These are phyloP conservation scores for Squalus acanthias DNA, from an alignment of 2,797 vertebrate genomes.

Conservation along the genomic window DNA sequence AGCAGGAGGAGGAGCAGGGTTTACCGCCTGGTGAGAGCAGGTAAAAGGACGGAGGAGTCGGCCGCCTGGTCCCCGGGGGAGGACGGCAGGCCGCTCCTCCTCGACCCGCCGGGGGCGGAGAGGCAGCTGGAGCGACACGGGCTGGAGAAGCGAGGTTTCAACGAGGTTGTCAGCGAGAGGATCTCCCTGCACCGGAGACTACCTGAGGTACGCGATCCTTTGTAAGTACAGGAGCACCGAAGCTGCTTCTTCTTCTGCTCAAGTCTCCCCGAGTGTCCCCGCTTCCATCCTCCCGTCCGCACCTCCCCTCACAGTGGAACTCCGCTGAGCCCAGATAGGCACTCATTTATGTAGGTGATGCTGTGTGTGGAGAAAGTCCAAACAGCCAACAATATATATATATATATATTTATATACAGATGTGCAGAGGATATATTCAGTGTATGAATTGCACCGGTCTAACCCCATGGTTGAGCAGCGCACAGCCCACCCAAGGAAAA, in stretches of 20 bases:
- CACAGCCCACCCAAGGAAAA: not conserved
- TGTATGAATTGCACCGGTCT: not conserved
- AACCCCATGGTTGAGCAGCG: not conserved
- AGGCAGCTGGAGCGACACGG: constrained; percentile 45
- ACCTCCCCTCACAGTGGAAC: not conserved
- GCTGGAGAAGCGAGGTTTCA: constrained; percentile 54
- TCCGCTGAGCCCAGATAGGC: no score
- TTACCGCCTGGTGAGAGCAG: constrained; percentile 62
- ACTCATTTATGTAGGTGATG: no score
- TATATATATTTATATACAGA: not conserved
- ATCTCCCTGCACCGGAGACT: constrained; percentile 60
- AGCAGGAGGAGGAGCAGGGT: constrained; percentile 49
- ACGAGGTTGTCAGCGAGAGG: constrained; percentile 57
- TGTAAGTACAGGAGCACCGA: constrained; percentile 62
- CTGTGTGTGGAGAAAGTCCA: no score
- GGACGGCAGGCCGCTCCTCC: constrained; percentile 42
- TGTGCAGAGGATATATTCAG: not conserved
- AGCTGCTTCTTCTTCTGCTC: not conserved
- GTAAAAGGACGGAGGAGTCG: constrained; percentile 42
- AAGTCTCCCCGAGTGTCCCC: no score
- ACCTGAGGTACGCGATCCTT: constrained; percentile 67
- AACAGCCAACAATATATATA: no score
- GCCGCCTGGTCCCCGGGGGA: constrained; percentile 42
- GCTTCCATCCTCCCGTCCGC: not conserved
- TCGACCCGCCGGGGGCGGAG: constrained; percentile 43